These are phyloP conservation scores for Callionymus lyra DNA, from an alignment of 2,113 vertebrate species.

Conservation along the genomic window DNA sequence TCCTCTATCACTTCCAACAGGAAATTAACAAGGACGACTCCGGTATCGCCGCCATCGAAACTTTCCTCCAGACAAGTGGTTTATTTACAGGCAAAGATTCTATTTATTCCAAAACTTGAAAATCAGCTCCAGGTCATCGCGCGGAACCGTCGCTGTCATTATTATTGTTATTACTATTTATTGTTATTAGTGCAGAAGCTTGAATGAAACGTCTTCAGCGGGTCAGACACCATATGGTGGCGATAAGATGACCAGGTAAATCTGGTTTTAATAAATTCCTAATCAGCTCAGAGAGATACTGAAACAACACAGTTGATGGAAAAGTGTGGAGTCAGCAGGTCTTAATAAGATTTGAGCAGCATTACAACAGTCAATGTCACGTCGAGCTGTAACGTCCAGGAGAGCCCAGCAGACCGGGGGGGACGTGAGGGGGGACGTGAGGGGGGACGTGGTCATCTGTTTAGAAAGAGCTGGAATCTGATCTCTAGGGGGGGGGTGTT, in stretches of 20 bases:
- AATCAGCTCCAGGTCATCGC: slow-evolving; percentile 9
- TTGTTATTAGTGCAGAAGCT: slow-evolving; percentile 19
- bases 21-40: slow-evolving; percentile 56
- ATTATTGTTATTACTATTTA: slow-evolving; percentile 16
- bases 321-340: slow-evolving; percentile 75
- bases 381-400: slow-evolving; percentile 62
- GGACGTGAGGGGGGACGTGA: slow-evolving; percentile 42
- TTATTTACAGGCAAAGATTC: slow-evolving; percentile 11
- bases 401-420: slow-evolving; percentile 53
- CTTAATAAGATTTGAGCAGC: slow-evolving; percentile 78
- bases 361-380: slow-evolving; percentile 76
- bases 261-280: slow-evolving; percentile 74
- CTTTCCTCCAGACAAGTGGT: slow-evolving; percentile 33
- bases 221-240: slow-evolving; percentile 56
- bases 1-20: slow-evolving; percentile 67
- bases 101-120: slow-evolving; percentile 9
- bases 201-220: slow-evolving; percentile 28
- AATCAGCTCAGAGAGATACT: slow-evolving; percentile 68
- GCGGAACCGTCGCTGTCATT: background rate
- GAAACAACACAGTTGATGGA: slow-evolving; percentile 67
- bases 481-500: slow-evolving; percentile 55
- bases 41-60: slow-evolving; percentile 44
- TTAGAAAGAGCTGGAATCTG: slow-evolving; percentile 71
- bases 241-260: slow-evolving; percentile 67
- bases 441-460: slow-evolving; percentile 74